phyloP scores from a whole-genome alignment of 1,140 invertebrate genomes.

The Bradysia coprophila region DNA sequence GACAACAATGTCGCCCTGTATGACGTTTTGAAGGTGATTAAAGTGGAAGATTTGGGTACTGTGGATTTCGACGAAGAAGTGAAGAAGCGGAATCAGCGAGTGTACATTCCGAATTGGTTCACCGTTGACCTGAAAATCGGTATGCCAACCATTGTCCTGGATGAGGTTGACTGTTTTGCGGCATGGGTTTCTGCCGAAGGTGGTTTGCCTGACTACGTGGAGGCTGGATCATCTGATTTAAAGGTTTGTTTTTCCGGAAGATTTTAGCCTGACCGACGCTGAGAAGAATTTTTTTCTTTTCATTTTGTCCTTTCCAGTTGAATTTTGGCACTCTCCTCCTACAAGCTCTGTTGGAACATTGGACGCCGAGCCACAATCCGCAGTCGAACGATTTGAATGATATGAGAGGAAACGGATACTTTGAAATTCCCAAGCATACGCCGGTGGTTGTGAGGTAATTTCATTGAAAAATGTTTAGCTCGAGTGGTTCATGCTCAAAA shows the following conservation, averaged over 20 bases:
- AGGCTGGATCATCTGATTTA: slow-evolving; percentile 66
- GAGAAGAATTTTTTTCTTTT: too few relatives aligned
- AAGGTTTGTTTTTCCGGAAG: slow-evolving; percentile 30
- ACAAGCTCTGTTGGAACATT: slow-evolving; percentile 89
- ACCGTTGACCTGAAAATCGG: slow-evolving; percentile 97
- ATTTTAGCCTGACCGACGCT: too few relatives aligned
- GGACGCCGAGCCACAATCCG: slow-evolving; percentile 50
- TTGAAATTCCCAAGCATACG: slow-evolving; percentile 85
- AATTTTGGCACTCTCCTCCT: slow-evolving; percentile 91
- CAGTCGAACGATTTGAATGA: slow-evolving; percentile 44
- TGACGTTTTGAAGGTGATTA: slow-evolving; percentile 87
- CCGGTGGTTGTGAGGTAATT: slow-evolving; percentile 86
- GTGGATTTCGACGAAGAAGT: slow-evolving; percentile 91
- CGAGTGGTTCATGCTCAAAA: too few relatives aligned
- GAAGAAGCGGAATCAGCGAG: slow-evolving; percentile 78
- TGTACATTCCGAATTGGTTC: slow-evolving; percentile 99
- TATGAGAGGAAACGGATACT: slow-evolving; percentile 63
- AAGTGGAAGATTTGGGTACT: slow-evolving; percentile 80
- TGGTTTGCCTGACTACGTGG: slow-evolving; percentile 42
- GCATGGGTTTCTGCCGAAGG: slow-evolving; percentile 97
- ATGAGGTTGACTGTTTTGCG: slow-evolving; percentile 94
- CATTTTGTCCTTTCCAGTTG: too few relatives aligned
- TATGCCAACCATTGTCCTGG: slow-evolving; percentile 93
- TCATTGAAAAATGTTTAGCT: too few relatives aligned
- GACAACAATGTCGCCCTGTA: slow-evolving; percentile 90